Conservation (phyloP, 1,140 invertebrate genomes). For the Anastrepha ludens region DNA sequence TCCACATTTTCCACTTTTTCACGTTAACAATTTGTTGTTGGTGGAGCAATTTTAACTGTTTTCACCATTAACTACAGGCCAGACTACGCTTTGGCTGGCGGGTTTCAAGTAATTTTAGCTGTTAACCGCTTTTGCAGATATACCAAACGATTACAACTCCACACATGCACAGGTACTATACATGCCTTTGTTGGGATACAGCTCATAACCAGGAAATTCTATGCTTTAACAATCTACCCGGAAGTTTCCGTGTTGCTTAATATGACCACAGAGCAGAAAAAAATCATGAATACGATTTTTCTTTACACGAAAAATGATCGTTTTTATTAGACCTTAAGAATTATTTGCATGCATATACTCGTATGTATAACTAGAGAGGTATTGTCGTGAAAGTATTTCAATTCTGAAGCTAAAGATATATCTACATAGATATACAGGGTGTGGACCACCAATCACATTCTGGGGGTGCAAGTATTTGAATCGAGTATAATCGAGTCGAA, state of each 20-base stretch:
- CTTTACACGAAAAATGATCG: no score
- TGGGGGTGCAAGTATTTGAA: no score
- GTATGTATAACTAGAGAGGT: no score
- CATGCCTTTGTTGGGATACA: not conserved
- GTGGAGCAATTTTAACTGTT: conserved; percentile 34
- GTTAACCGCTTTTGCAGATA: conserved; percentile 16
- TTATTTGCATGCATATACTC: no score
- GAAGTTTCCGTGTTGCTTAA: conserved; percentile 19
- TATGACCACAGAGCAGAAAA: not conserved
- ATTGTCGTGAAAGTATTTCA: no score
- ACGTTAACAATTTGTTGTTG: conserved; percentile 4
- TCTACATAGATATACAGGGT: no score
- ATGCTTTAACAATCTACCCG: not conserved
- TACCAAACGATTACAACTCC: conserved; percentile 9
- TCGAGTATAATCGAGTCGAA: no score
- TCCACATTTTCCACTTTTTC: conserved; percentile 47
- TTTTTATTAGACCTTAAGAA: no score
- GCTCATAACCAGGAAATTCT: conserved; percentile 26
- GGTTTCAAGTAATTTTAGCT: conserved; percentile 18
- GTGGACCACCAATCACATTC: no score
- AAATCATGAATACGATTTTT: not conserved
- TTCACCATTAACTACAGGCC: conserved; percentile 37
- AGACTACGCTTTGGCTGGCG: not conserved
- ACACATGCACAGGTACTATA: not conserved
- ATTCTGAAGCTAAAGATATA: no score